phyloP scores from a whole-genome alignment of 2,888 invertebrate species.

The Ctena decussata region DNA sequence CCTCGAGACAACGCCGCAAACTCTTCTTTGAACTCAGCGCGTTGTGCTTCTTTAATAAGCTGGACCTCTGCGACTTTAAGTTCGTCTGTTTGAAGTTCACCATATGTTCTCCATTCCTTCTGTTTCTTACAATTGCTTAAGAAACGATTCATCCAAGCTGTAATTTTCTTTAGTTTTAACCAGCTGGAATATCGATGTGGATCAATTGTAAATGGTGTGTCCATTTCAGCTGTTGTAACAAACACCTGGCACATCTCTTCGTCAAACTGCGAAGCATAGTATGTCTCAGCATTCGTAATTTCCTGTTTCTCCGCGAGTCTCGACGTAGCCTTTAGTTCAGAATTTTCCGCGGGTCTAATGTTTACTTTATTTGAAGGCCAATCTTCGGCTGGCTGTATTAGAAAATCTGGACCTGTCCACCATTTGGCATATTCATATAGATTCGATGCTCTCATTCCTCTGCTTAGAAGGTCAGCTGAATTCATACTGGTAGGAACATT shows the following conservation, averaged over 20 bases:
- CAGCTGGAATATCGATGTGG: slow-evolving; percentile 35
- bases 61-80: slow-evolving; percentile 19
- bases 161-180: not conserved
- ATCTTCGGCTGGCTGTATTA: not conserved
- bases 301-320: not conserved
- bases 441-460: not conserved
- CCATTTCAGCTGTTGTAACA: too few relatives aligned
- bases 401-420: slow-evolving; percentile 48
- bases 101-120: not conserved
- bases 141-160: slow-evolving; percentile 37
- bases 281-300: not conserved
- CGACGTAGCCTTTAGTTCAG: not conserved
- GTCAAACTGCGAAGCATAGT: too few relatives aligned
- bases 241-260: not conserved
- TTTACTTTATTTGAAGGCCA: slow-evolving; percentile 19
- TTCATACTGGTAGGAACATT: slow-evolving; percentile 21
- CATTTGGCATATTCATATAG: slow-evolving; percentile 1
- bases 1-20: not conserved
- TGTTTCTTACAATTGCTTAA: slow-evolving; percentile 25
- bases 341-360: not conserved
- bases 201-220: not conserved
- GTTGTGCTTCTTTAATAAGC: slow-evolving; percentile 26
- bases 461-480: too few relatives aligned
- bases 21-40: slow-evolving; percentile 11
- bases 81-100: slow-evolving; percentile 22